Evolutionary conservation across 2,113 vertebrate species (phyloP).

Genomic region (Hipposideros armiger): DNA sequence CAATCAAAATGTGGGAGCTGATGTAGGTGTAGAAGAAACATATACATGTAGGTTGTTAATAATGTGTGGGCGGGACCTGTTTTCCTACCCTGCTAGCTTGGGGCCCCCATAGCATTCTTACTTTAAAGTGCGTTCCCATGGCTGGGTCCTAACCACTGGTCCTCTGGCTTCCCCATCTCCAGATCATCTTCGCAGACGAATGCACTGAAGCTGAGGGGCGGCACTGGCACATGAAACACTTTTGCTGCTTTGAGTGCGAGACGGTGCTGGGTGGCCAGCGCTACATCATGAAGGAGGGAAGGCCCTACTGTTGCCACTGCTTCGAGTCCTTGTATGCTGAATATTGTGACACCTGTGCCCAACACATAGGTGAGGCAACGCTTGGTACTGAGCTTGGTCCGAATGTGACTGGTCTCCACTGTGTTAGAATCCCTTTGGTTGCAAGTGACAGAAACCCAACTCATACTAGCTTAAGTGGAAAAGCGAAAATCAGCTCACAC

Average conservation of each 20-base stretch:
- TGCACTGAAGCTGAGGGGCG: constrained; percentile 98
- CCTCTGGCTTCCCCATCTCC: not conserved
- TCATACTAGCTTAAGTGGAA: not conserved
- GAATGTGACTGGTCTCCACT: not conserved
- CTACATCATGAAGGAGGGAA: constrained; percentile 99
- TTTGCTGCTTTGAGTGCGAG: constrained; percentile 99
- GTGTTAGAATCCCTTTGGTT: not conserved
- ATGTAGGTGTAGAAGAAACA: not conserved
- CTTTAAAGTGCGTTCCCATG: not conserved
- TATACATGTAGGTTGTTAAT: fast-evolving
- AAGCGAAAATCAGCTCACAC: not conserved
- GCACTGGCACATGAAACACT: constrained; percentile 99
- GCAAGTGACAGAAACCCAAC: not conserved
- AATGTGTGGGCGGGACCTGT: not conserved
- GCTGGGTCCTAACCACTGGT: not conserved
- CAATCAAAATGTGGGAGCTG: not conserved
- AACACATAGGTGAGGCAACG: constrained; percentile 94
- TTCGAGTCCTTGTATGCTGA: constrained; percentile 98
- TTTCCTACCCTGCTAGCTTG: not conserved
- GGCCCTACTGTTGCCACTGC: constrained; percentile 98
- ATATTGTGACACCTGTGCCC: constrained; percentile 98
- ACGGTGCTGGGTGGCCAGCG: constrained; percentile 96
- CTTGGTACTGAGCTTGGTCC: not conserved
- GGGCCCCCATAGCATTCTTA: not conserved
- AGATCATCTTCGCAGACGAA: constrained; percentile 99